These are phyloP conservation scores for Heterochromis multidens DNA, from an alignment of 2,113 vertebrate species.

Conservation along the genomic window DNA sequence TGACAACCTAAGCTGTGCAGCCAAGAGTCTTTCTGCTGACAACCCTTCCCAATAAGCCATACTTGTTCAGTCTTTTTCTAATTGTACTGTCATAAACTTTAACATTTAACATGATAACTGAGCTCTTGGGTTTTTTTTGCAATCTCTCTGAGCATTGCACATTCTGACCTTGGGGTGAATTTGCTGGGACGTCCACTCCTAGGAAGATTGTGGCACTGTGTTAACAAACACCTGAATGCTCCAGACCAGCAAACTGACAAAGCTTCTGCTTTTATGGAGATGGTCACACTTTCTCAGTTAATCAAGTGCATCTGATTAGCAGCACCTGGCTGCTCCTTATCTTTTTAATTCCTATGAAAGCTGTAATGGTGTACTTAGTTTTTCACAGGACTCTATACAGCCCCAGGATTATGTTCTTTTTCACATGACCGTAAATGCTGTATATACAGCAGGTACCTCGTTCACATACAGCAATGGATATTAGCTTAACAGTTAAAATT, in stretches of 20 bases:
- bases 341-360: neutral
- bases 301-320: neutral
- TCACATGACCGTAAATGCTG: no score
- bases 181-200: neutral
- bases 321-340: neutral
- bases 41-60: neutral
- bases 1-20: neutral
- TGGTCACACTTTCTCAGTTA: neutral
- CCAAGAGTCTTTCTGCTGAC: neutral
- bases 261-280: neutral
- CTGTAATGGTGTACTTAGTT: neutral
- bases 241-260: neutral
- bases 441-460: no score
- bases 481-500: no score
- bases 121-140: neutral
- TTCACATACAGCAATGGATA: no score
- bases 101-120: neutral
- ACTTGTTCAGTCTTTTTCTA: neutral
- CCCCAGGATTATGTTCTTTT: neutral
- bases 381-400: neutral
- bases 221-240: neutral
- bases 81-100: neutral
- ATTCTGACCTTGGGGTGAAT: neutral
- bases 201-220: neutral
- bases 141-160: neutral